Evolutionary conservation across 1,140 invertebrate genomes (phyloP).

Genomic region (Pseudomyrmex concolor): DNA sequence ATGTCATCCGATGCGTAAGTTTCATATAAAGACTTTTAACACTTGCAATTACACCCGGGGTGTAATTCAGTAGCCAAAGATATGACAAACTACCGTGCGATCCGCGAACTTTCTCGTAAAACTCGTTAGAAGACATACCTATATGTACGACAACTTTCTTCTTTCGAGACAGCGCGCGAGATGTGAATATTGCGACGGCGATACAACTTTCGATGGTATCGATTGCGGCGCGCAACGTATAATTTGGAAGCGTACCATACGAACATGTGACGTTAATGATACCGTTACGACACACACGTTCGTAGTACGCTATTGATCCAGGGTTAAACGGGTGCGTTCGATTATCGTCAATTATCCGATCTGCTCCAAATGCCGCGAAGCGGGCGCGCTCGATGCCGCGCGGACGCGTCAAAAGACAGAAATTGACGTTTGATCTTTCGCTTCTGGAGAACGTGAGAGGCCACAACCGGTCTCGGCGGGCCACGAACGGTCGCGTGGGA

Average conservation of each 20-base stretch:
- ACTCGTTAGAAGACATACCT: slow-evolving; percentile 10
- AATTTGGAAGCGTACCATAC: slow-evolving; percentile 33
- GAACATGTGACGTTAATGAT: slow-evolving; percentile 45
- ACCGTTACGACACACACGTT: slow-evolving; percentile 37
- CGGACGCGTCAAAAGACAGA: slow-evolving; percentile 47
- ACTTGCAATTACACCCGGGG: neutral
- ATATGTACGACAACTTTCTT: slow-evolving; percentile 24
- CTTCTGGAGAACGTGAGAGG: slow-evolving; percentile 64
- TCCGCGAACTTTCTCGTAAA: slow-evolving; percentile 36
- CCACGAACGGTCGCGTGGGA: slow-evolving; percentile 71
- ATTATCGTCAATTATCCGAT: slow-evolving; percentile 43
- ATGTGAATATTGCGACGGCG: neutral
- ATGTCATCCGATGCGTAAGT: neutral
- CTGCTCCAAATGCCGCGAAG: slow-evolving; percentile 10
- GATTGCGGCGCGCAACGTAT: slow-evolving; percentile 28
- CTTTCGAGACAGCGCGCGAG: neutral
- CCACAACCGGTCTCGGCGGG: neutral
- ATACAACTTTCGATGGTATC: slow-evolving; percentile 12
- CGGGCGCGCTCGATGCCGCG: neutral
- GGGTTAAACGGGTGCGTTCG: slow-evolving; percentile 43
- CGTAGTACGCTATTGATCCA: slow-evolving; percentile 15
- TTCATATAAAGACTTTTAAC: slow-evolving; percentile 14
- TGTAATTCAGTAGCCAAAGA: neutral
- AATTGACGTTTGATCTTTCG: slow-evolving; percentile 63
- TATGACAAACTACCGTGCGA: neutral